These are phyloP conservation scores for Parascotia fuliginaria DNA, from an alignment of 2,888 invertebrate genomes.

Conservation along the genomic window DNA sequence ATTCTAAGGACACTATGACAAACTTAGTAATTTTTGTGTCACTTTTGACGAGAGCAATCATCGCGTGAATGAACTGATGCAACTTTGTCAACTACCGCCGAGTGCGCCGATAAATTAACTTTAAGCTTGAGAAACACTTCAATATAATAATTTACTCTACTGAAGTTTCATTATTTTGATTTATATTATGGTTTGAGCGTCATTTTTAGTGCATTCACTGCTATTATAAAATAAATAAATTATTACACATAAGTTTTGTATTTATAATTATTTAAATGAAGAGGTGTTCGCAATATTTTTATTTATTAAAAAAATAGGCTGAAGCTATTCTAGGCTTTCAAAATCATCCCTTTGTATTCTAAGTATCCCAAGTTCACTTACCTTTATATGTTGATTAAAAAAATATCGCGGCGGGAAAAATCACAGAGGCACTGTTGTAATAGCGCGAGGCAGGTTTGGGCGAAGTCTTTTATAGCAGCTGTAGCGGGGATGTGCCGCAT, in stretches of 20 bases:
- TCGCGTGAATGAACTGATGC: conserved; percentile 46
- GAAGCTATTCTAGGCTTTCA: conserved; percentile 9
- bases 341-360: conserved; percentile 58
- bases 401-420: conserved; percentile 80
- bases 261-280: too few species aligned
- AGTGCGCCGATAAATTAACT: conserved; percentile 34
- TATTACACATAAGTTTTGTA: too few species aligned
- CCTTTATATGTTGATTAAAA: conserved; percentile 72
- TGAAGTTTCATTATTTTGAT: neutral
- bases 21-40: conserved; percentile 53
- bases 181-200: neutral
- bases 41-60: conserved; percentile 47
- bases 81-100: conserved; percentile 42
- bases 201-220: too few species aligned
- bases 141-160: conserved; percentile 14
- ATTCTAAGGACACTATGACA: conserved; percentile 48
- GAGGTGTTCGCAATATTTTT: too few species aligned
- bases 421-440: conserved; percentile 84
- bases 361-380: conserved; percentile 69
- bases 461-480: conserved; percentile 77
- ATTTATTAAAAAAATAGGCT: neutral
- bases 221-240: too few species aligned
- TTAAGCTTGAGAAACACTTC: conserved; percentile 35
- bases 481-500: conserved; percentile 78
- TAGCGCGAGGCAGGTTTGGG: conserved; percentile 82